Base-by-base conservation (phyloP, 2,888 invertebrate genomes). In the Holacanthella duospinosa region DNA sequence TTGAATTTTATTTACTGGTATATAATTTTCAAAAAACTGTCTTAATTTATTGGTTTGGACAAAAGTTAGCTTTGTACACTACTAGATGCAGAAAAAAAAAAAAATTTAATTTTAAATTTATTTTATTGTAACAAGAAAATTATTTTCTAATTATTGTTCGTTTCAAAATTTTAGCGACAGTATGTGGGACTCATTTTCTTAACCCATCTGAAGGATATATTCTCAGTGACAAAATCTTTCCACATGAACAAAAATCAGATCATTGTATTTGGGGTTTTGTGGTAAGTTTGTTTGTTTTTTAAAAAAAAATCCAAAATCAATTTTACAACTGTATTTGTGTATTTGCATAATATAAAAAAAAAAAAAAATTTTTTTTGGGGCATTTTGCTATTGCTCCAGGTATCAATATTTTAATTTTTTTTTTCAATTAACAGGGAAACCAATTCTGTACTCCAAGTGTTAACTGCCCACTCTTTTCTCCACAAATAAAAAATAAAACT, bases 261-360 rank as follows among this genome's bases (percentile, higher is more conserved):
- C 54, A 70, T 36, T 72, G 72, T 48, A 65, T 63, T 27, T 70
- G 70, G 70, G 69, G 65, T 12, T 72, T 72, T 64, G 70, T 72
- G 55, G 70, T 68, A 54, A 63, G 59, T 44, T n/a, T n/a, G n/a
- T n/a, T n/a, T n/a, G n/a, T n/a, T n/a, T n/a, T n/a, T n/a, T n/a
- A n/a, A n/a, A n/a, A n/a, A 27, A 43, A n/a, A 58, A 36, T 12
- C 29, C 3, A 36, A 29, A 9, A 26, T n/a, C n/a, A n/a, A n/a
- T n/a, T 21, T 24, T 16, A 16, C 12, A 24, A 54, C 12, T 54
- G 16, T n/a, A 16, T 16, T 12, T 24, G 24, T 54, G 19, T 19
- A 28, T n/a, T 44, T 4, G 4, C 28, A 43, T 53, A 21, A 60
- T 21, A 43, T 25, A 55, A 26, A 21, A 9, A 16, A 56, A 55